Conservation (phyloP, 1,140 invertebrate species). For the Holotrichia oblita region DNA sequence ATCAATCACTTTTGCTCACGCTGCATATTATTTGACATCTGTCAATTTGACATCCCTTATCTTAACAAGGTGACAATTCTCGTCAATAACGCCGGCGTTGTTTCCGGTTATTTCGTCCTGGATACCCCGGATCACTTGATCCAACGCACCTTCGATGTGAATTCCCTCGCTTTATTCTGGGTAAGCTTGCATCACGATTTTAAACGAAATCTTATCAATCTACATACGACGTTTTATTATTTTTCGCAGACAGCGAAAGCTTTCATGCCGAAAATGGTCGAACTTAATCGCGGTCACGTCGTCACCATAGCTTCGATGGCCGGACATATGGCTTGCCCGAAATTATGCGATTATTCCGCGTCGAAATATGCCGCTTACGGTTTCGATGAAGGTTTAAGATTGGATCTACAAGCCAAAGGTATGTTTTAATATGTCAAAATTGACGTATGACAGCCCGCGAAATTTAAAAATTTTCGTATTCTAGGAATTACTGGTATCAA, state of each 20-base stretch:
- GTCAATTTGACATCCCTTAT: neutral
- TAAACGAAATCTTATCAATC: neutral
- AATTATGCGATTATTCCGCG: slow-evolving; percentile 94
- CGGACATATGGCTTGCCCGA: slow-evolving; percentile 81
- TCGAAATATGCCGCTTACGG: slow-evolving; percentile 95
- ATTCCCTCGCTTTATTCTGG: slow-evolving; percentile 82
- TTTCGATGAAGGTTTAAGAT: slow-evolving; percentile 86
- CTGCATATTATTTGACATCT: too few relatives aligned
- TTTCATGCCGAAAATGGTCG: slow-evolving; percentile 89
- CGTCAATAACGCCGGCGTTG: slow-evolving; percentile 95
- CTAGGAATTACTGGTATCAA: slow-evolving; percentile 69
- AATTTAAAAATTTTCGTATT: neutral
- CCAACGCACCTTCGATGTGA: slow-evolving; percentile 79
- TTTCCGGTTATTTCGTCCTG: slow-evolving; percentile 84
- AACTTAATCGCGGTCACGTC: slow-evolving; percentile 88
- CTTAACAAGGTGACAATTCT: slow-evolving; percentile 78
- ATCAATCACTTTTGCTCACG: too few relatives aligned
- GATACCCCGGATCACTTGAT: slow-evolving; percentile 86
- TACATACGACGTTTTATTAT: too few relatives aligned
- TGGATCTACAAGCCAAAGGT: slow-evolving; percentile 73
- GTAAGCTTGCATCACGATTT: slow-evolving; percentile 65
- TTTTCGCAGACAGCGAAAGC: slow-evolving; percentile 72
- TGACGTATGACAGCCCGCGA: too few relatives aligned
- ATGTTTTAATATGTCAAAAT: neutral
- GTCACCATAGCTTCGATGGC: slow-evolving; percentile 95